A percentile compares a stretch with the other conserved stretches of the same genome.
These are phyloP conservation scores for Enteromius mattozi DNA, from an alignment of 2,797 vertebrate species.

Conservation along the genomic window DNA sequence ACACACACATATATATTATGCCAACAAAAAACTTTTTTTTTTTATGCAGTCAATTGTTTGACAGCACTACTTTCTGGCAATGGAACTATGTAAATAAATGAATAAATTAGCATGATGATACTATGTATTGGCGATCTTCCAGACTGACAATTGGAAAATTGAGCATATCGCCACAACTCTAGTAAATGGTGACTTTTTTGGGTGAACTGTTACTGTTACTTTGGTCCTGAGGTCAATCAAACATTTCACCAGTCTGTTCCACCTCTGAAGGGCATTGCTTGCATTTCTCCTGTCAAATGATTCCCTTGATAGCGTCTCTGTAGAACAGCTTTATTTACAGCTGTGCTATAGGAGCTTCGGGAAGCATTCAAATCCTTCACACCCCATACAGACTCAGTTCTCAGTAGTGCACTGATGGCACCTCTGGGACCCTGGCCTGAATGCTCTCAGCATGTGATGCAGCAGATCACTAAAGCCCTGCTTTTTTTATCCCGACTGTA, in stretches of 20 bases:
- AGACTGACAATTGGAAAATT: neutral
- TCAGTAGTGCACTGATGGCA: neutral
- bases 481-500: constrained; percentile 51
- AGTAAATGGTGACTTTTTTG: neutral
- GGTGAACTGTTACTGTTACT: neutral
- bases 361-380: constrained; percentile 23
- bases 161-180: neutral
- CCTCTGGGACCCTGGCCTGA: constrained; percentile 20
- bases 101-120: neutral
- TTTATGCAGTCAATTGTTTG: no score
- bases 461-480: constrained; percentile 42
- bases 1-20: no score
- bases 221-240: neutral
- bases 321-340: constrained; percentile 24
- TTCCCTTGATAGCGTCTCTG: neutral
- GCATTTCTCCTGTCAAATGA: neutral
- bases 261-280: constrained; percentile 10
- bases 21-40: no score
- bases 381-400: neutral
- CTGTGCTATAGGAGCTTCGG: constrained; percentile 18
- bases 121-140: neutral
- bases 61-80: no score
- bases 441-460: constrained; percentile 41
- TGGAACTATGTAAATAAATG: neutral
- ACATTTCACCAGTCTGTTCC: neutral